Evolutionary conservation across 2,888 invertebrate genomes (phyloP), one percentile per base, ranked within the genome.

Genomic region (Tetranychus piercei): DNA sequence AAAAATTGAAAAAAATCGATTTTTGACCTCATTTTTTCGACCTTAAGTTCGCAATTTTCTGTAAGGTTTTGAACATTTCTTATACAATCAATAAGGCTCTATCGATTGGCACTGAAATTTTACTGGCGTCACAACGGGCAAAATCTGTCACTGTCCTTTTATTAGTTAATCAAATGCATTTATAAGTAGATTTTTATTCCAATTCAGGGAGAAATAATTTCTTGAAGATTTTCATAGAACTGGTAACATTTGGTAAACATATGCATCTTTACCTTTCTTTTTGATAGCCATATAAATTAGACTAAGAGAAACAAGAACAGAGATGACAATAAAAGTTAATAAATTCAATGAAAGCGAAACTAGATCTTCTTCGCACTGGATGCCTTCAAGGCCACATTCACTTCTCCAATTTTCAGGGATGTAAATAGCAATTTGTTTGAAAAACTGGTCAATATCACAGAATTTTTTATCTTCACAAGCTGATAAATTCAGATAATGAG

Each of bases 361-460:
- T 15, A 55, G 15, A 55, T 55, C 55, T 15, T 55, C 55, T 55
- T 55, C 55, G 15, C 55, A 55, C 5, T 55, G 55, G 7, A 55
- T 55, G 9, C 55, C 55, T 55, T 55, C 55, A 55, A 55, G 55
- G 55, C 55, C 69, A 69, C 69, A 69, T 69, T 69, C 69, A 11
- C 69, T 69, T 20, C 23, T 69, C 69, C 69, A 69, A 69, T 69
- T 69, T 20, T 69, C 69, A n/a, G 23, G 23, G 2, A 69, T 1
- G n/a, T 22, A 69, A 15, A 23, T 9, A 7, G 11, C 11, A 34
- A 69, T 69, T 22, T 69, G 20, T 8, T 69, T 9, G 22, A 18
- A 69, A 34, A 69, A 69, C 69, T 22, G 20, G 9, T 69, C 69
- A n/a, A 69, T 22, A 69, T 69, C 69, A 69, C 69, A 69, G 20